phyloP scores from a whole-genome alignment of 2,888 invertebrate genomes.

The Diabrotica balteata region DNA sequence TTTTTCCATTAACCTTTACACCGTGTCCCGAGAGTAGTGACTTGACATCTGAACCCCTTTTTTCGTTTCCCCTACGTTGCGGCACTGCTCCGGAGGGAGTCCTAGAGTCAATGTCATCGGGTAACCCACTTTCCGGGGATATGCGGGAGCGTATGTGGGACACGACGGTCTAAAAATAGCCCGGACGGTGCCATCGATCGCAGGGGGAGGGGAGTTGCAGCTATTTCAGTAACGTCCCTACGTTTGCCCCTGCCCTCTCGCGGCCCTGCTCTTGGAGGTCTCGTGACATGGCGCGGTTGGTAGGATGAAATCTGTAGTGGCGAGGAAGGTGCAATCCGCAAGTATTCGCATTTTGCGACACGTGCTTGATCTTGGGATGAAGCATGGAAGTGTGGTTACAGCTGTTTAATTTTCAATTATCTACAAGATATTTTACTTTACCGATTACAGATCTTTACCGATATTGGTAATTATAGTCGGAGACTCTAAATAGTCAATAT shows the following conservation, averaged over 20 bases:
- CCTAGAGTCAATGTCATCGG: conserved; percentile 53
- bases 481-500: too few relatives aligned
- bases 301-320: conserved; percentile 31
- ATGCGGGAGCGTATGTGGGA: conserved; percentile 52
- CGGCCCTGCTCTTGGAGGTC: conserved; percentile 16
- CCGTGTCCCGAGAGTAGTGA: too few relatives aligned
- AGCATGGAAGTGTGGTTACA: not conserved
- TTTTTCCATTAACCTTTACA: too few relatives aligned
- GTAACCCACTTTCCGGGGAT: conserved; percentile 52
- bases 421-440: not conserved
- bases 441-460: too few relatives aligned
- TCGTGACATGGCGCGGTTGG: conserved; percentile 33
- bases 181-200: conserved; percentile 58
- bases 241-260: conserved; percentile 38
- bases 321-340: conserved; percentile 6
- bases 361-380: conserved; percentile 4
- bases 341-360: conserved; percentile 6
- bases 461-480: too few relatives aligned
- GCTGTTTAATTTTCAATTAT: not conserved
- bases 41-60: conserved; percentile 7
- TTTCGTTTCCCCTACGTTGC: conserved; percentile 10
- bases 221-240: conserved; percentile 56
- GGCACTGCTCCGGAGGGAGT: conserved; percentile 22
- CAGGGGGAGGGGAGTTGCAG: conserved; percentile 53
- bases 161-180: conserved; percentile 59